These are phyloP conservation scores for Chelidonichthys spinosus DNA, from an alignment of 2,797 vertebrate species.

Conservation along the genomic window DNA sequence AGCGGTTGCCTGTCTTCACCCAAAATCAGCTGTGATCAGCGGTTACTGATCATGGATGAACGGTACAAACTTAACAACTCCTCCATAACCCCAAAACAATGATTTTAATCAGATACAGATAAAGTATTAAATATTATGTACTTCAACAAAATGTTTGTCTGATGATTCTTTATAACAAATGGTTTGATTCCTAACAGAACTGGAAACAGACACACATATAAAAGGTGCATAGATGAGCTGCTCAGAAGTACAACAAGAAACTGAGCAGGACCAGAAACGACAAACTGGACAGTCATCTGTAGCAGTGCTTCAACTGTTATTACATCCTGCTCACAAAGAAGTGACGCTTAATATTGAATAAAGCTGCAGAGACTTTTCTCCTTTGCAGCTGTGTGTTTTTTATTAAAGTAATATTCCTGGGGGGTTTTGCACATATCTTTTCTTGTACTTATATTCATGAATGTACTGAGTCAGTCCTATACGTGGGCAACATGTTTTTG, in stretches of 20 bases:
- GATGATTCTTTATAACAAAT: not conserved
- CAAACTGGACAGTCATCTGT: not conserved
- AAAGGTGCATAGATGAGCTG: not conserved
- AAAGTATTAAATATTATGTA: not conserved
- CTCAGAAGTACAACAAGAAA: not conserved
- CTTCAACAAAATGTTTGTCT: not conserved
- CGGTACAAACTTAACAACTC: no score
- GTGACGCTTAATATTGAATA: slow-evolving; percentile 15
- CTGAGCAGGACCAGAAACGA: not conserved
- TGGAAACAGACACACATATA: not conserved
- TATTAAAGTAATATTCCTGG: not conserved
- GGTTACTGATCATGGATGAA: no score
- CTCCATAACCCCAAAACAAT: rapidly evolving
- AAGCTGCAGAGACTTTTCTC: not conserved
- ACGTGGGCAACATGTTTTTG: not conserved
- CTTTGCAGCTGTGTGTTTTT: not conserved
- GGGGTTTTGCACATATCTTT: not conserved
- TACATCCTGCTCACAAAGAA: not conserved
- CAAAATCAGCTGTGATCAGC: no score
- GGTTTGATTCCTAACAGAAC: no score
- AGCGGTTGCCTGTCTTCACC: no score
- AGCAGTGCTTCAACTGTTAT: not conserved
- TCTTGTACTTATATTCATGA: not conserved
- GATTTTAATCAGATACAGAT: not conserved
- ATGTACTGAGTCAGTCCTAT: not conserved